These are phyloP conservation scores for Ectropis crepuscularia DNA, from an alignment of 2,888 invertebrate species.

Conservation along the genomic window DNA sequence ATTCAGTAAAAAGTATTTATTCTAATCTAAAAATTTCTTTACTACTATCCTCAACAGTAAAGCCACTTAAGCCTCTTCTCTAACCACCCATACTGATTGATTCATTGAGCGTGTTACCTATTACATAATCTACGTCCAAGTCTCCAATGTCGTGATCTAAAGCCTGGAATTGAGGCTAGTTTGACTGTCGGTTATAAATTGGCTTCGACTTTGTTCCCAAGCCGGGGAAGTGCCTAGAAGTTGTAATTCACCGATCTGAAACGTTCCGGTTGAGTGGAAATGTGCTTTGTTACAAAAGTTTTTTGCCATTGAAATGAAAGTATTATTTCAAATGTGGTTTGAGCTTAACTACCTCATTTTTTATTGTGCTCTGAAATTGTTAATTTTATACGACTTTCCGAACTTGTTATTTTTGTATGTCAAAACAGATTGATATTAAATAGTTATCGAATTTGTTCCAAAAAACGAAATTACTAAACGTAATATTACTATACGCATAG, in stretches of 20 bases:
- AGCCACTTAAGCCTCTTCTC: neutral
- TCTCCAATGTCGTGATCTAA: slow-evolving; percentile 53
- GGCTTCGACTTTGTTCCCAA: slow-evolving; percentile 41
- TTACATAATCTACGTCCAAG: slow-evolving; percentile 7
- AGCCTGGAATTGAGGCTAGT: slow-evolving; percentile 42
- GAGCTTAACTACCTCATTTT: neutral
- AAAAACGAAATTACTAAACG: too few species aligned
- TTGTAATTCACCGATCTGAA: slow-evolving; percentile 22
- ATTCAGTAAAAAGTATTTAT: too few species aligned
- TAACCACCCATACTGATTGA: slow-evolving; percentile 52
- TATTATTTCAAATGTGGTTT: neutral
- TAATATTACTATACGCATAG: too few species aligned
- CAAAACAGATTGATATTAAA: too few species aligned
- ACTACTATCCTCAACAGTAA: too few species aligned
- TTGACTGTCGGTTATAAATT: slow-evolving; percentile 45
- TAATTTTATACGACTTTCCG: neutral
- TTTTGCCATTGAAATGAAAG: neutral
- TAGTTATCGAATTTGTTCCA: too few species aligned
- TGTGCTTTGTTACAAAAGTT: slow-evolving; percentile 13
- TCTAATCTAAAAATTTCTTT: too few species aligned
- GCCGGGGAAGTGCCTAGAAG: slow-evolving; percentile 29
- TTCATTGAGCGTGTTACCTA: slow-evolving; percentile 48
- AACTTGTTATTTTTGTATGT: neutral
- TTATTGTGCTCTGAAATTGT: neutral
- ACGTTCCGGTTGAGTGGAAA: slow-evolving; percentile 12